These are phyloP conservation scores for Ceyx cyanopectus DNA, from an alignment of 2,113 vertebrate genomes.

Conservation along the genomic window DNA sequence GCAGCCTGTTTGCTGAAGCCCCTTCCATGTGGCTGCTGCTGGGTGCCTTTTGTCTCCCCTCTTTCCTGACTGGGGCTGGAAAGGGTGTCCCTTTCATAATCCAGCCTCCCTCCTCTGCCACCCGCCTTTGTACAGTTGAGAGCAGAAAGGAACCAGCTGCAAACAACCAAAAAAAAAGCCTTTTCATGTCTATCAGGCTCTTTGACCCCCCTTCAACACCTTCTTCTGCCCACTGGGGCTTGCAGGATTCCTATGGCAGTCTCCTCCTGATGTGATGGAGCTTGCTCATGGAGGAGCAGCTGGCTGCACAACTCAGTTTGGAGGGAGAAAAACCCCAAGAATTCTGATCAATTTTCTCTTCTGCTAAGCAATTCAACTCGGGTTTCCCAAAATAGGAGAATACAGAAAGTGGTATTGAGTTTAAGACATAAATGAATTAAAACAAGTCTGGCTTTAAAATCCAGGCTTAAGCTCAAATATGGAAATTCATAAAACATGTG, in stretches of 20 bases:
- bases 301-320: not conserved
- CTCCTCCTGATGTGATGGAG: not conserved
- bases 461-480: not conserved
- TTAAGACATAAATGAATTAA: not conserved
- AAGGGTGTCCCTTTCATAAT: constrained; percentile 55
- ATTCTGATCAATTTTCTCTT: not conserved
- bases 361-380: not conserved
- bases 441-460: not conserved
- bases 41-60: constrained; percentile 73
- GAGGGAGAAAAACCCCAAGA: constrained; percentile 16
- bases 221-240: constrained; percentile 60
- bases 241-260: constrained; percentile 64
- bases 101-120: constrained; percentile 3
- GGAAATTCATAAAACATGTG: not conserved
- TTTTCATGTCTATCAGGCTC: constrained; percentile 75
- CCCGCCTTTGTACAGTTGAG: constrained; percentile 52
- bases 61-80: constrained; percentile 75
- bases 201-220: constrained; percentile 82
- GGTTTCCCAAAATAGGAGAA: not conserved
- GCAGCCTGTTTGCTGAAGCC: constrained; percentile 69
- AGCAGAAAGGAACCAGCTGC: constrained; percentile 77
- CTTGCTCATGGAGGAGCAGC: not conserved
- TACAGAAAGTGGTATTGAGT: not conserved
- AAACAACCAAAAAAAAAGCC: constrained; percentile 39
- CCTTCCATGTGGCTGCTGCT: constrained; percentile 59